Conservation (phyloP, 1,140 invertebrate species). For the Drosophila pseudoobscura region DNA sequence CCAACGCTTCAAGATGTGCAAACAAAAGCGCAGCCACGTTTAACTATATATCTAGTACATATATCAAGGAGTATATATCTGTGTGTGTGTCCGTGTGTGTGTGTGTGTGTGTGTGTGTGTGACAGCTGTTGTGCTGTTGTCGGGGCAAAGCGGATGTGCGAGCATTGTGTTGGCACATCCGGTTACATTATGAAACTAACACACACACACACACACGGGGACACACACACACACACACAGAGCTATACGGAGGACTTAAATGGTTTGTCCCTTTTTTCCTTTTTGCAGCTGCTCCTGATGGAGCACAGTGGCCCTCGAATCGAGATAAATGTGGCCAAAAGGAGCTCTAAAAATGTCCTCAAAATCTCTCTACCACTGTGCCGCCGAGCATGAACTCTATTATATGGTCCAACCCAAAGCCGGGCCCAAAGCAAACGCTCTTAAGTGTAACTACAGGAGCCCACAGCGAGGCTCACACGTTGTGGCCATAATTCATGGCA, state of each 20-base stretch:
- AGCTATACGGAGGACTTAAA: conserved; percentile 53
- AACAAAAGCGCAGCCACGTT: conserved; percentile 74
- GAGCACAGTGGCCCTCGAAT: conserved; percentile 32
- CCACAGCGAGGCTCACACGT: conserved; percentile 56
- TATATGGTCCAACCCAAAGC: background rate
- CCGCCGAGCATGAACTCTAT: too few relatives aligned
- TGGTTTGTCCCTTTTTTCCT: conserved; percentile 50
- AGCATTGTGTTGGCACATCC: conserved; percentile 82
- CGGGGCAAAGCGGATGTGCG: conserved; percentile 72
- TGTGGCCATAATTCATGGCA: conserved; percentile 72
- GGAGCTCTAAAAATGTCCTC: background rate
- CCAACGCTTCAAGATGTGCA: conserved; percentile 63
- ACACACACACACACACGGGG: conserved; percentile 22
- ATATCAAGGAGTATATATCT: conserved; percentile 5
- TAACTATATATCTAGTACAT: conserved; percentile 18
- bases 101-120: conserved; percentile 51
- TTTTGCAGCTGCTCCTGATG: conserved; percentile 60
- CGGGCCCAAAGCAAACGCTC: conserved; percentile 24
- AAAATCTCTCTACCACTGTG: conserved; percentile 15
- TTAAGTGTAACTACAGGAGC: conserved; percentile 70
- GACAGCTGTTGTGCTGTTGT: conserved; percentile 79
- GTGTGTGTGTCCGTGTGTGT: background rate
- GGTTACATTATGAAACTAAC: conserved; percentile 80
- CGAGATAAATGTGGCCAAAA: conserved; percentile 8
- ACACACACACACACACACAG: background rate